Conservation (phyloP, 1,140 invertebrate genomes). For the Drosophila arizonae region DNA sequence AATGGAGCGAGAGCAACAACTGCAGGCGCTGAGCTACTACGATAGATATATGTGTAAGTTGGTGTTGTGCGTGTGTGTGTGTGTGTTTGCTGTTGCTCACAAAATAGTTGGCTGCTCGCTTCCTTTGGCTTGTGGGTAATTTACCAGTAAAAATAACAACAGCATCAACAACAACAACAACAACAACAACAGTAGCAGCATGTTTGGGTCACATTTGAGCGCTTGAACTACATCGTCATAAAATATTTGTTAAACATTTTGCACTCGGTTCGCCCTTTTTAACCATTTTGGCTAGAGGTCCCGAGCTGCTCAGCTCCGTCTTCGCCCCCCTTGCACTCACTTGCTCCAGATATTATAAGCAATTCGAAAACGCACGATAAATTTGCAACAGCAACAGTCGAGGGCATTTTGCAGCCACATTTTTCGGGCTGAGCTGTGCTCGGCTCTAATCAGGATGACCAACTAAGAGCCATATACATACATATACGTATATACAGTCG, state of each 20-base stretch:
- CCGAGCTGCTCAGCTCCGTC: slow-evolving; percentile 24
- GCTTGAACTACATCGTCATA: slow-evolving; percentile 76
- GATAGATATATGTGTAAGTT: neutral
- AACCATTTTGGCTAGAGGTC: slow-evolving; percentile 72
- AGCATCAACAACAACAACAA: slow-evolving; percentile 23
- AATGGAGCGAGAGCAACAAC: neutral
- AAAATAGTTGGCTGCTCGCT: slow-evolving; percentile 46
- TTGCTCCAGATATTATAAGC: slow-evolving; percentile 60
- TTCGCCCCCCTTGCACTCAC: neutral
- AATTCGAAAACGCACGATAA: slow-evolving; percentile 75
- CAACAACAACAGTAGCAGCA: too few species aligned
- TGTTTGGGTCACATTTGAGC: slow-evolving; percentile 67
- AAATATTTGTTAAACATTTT: slow-evolving; percentile 81
- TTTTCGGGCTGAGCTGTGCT: too few species aligned
- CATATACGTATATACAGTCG: too few species aligned
- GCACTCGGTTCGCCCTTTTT: slow-evolving; percentile 73
- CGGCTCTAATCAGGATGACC: too few species aligned
- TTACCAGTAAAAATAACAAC: slow-evolving; percentile 65
- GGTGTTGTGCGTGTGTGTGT: neutral
- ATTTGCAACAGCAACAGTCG: slow-evolving; percentile 40
- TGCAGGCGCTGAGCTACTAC: slow-evolving; percentile 1
- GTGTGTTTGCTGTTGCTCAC: slow-evolving; percentile 37
- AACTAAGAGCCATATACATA: too few species aligned
- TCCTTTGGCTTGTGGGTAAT: slow-evolving; percentile 63
- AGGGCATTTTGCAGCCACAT: too few species aligned